Evolutionary conservation across 2,888 invertebrate species (phyloP).

Genomic region (Oscheius myriophilus): DNA sequence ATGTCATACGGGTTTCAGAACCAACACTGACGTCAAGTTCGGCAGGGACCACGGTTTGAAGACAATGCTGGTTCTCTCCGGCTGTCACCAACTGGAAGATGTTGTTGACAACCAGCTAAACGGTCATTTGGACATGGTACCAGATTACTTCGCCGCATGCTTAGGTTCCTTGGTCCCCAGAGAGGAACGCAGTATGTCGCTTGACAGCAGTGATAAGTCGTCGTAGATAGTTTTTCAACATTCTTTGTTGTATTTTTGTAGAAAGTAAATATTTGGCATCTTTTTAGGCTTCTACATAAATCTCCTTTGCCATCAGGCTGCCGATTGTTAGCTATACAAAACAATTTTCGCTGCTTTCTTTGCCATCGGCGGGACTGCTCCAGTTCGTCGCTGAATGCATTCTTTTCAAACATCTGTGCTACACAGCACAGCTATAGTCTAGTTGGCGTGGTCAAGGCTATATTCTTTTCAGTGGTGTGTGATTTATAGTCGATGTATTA

Average conservation of each 20-base stretch:
- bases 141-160: conserved; percentile 64
- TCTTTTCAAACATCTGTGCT: no score
- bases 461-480: no score
- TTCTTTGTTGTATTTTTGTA: conserved; percentile 1
- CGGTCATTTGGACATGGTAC: conserved; percentile 63
- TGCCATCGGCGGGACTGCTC: no score
- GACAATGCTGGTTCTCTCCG: conserved; percentile 81
- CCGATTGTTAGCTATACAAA: no score
- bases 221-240: background rate
- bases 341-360: no score
- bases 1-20: no score
- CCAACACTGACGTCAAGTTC: conserved; percentile 88
- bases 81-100: conserved; percentile 64
- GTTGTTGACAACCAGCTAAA: conserved; percentile 58
- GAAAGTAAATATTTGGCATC: background rate
- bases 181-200: background rate
- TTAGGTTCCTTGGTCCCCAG: conserved; percentile 61
- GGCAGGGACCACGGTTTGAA: conserved; percentile 88
- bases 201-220: background rate
- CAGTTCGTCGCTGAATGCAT: no score
- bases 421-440: no score
- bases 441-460: no score
- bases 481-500: no score
- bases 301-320: no score
- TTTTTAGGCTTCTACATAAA: background rate